These are phyloP conservation scores for Coremacera marginata DNA, from an alignment of 2,888 invertebrate species.

Conservation along the genomic window DNA sequence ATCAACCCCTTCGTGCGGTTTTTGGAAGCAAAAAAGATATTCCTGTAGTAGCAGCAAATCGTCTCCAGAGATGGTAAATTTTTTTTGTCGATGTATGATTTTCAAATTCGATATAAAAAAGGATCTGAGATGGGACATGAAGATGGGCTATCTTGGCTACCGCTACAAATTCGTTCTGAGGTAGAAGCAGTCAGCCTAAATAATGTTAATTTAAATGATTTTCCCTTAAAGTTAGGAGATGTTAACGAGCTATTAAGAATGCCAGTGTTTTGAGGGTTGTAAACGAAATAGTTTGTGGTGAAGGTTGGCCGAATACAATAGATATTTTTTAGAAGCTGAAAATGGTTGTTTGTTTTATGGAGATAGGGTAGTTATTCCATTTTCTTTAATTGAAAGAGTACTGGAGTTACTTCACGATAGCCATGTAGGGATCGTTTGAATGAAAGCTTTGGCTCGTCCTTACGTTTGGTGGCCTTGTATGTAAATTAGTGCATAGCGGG, in stretches of 20 bases:
- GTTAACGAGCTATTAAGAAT: slow-evolving; percentile 7
- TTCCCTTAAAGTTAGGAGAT: slow-evolving; percentile 16
- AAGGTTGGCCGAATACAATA: slow-evolving; percentile 22
- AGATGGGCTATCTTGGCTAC: slow-evolving; percentile 34
- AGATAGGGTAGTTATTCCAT: not conserved
- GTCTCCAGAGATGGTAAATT: slow-evolving; percentile 2
- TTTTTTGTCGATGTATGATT: slow-evolving; percentile 4
- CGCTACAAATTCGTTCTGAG: slow-evolving; percentile 14
- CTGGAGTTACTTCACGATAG: not conserved
- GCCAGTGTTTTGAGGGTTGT: not conserved
- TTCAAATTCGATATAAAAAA: not conserved
- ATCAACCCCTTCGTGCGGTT: not conserved
- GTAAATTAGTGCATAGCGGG: not conserved
- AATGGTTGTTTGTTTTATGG: not conserved
- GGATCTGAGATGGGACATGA: slow-evolving; percentile 33
- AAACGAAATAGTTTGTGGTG: not conserved
- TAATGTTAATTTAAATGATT: not conserved
- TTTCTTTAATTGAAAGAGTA: not conserved
- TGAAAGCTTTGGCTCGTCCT: not conserved
- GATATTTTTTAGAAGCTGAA: not conserved
- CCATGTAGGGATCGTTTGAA: not conserved
- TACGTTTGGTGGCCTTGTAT: not conserved
- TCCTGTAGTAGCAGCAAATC: not conserved
- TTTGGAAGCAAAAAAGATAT: not conserved
- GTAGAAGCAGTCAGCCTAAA: slow-evolving; percentile 27